phyloP scores from a whole-genome alignment of 2,797 vertebrate genomes.

The Microcaecilia unicolor region DNA sequence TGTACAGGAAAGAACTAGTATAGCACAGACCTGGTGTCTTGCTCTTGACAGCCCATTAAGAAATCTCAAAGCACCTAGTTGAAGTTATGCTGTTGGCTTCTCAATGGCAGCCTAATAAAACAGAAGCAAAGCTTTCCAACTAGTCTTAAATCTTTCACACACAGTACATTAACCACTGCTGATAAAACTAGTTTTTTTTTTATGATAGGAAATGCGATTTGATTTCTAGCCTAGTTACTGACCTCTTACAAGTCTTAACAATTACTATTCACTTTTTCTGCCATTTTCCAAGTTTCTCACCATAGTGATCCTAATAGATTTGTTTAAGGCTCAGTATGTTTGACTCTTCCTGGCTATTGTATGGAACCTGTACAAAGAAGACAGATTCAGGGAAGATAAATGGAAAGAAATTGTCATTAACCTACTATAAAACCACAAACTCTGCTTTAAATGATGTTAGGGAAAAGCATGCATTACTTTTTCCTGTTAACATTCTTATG shows the following conservation, averaged over 20 bases:
- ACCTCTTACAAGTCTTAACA: conserved; percentile 50
- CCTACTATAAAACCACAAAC: conserved; percentile 24
- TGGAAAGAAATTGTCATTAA: conserved; percentile 33
- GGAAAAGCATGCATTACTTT: not conserved
- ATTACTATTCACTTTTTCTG: conserved; percentile 39
- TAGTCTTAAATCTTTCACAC: conserved; percentile 72
- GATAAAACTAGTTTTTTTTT: conserved; percentile 73
- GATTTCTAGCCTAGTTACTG: conserved; percentile 58
- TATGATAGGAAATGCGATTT: conserved; percentile 73
- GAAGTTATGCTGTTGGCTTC: conserved; percentile 63
- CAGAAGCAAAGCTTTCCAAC: conserved; percentile 67
- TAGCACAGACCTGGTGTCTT: conserved; percentile 63
- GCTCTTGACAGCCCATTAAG: conserved; percentile 73
- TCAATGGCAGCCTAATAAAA: conserved; percentile 72
- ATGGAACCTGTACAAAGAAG: conserved; percentile 13
- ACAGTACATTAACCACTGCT: conserved; percentile 61
- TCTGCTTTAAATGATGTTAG: not conserved
- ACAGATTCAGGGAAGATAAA: conserved; percentile 21
- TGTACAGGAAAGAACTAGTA: conserved; percentile 62
- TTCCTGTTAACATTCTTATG: too few relatives aligned
- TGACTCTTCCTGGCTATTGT: conserved; percentile 20
- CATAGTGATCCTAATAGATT: conserved; percentile 33
- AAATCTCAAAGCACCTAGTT: conserved; percentile 67
- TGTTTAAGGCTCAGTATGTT: conserved; percentile 31
- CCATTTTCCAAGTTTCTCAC: conserved; percentile 37